A percentile compares a stretch with the other conserved stretches of the same genome.
These are phyloP conservation scores for Scolopax mira DNA, from an alignment of 2,113 vertebrate genomes.

Conservation along the genomic window DNA sequence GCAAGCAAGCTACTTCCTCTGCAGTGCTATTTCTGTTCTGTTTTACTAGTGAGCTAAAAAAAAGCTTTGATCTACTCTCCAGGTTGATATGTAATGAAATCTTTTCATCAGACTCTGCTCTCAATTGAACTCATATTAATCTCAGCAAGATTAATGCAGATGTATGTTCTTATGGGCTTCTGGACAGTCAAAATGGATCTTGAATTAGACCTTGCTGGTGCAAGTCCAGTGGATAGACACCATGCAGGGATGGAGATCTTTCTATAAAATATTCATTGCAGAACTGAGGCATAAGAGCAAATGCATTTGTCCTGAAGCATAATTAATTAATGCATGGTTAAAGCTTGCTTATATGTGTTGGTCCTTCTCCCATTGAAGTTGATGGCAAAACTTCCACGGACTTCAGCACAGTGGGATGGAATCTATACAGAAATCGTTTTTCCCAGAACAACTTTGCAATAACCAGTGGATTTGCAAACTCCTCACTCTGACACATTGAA, in stretches of 20 bases:
- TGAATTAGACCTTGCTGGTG: not conserved
- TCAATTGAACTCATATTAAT: not conserved
- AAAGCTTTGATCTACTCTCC: not conserved
- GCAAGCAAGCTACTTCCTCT: not conserved
- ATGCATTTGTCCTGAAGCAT: not conserved
- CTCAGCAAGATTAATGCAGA: not conserved
- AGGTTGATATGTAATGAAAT: not conserved
- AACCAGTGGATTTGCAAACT: slow-evolving; percentile 33
- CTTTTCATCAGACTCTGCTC: slow-evolving; percentile 16
- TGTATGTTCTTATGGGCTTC: not conserved
- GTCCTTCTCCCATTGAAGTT: not conserved
- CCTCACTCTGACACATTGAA: slow-evolving; percentile 50
- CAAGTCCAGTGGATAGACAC: not conserved
- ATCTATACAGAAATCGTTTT: slow-evolving; percentile 26
- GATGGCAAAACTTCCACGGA: slow-evolving; percentile 18
- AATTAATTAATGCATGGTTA: not conserved
- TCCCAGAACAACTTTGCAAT: slow-evolving; percentile 48
- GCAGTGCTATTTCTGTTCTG: not conserved
- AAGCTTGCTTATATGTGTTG: not conserved
- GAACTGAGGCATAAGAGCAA: not conserved
- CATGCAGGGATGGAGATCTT: not conserved
- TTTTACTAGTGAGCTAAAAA: slow-evolving; percentile 3
- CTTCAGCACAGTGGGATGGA: not conserved
- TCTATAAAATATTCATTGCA: not conserved
- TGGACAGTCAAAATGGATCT: not conserved